Percentiles rank a stretch among this genome's conserved stretches.
Evolutionary conservation across 2,888 invertebrate genomes (phyloP).

Genomic region (Druceiella hillmani): DNA sequence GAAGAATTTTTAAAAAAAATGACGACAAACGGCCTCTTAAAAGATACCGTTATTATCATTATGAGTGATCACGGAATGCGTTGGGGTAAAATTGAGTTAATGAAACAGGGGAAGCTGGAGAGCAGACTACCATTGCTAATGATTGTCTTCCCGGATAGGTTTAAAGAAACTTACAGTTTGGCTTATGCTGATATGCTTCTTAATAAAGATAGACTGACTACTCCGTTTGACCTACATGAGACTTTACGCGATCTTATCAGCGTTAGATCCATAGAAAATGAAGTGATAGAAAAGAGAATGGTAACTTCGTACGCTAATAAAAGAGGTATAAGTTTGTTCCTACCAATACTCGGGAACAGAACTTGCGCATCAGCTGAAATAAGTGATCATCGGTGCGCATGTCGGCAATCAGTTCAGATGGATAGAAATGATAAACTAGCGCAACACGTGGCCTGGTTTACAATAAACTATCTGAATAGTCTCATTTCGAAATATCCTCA

Average conservation of each 20-base stretch:
- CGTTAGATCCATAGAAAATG: slow-evolving; percentile 39
- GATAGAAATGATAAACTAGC: slow-evolving; percentile 49
- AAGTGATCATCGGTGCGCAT: slow-evolving; percentile 84
- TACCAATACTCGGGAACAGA: slow-evolving; percentile 62
- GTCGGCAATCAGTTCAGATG: slow-evolving; percentile 61
- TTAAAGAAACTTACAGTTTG: slow-evolving; percentile 54
- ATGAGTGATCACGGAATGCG: slow-evolving; percentile 90
- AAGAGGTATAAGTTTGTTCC: slow-evolving; percentile 71
- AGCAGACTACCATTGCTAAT: slow-evolving; percentile 81
- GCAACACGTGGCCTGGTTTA: slow-evolving; percentile 51
- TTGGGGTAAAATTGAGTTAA: slow-evolving; percentile 77
- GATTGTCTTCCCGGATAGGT: slow-evolving; percentile 67
- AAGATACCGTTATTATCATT: slow-evolving; percentile 63
- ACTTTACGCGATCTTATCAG: slow-evolving; percentile 67
- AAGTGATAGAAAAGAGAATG: slow-evolving; percentile 35
- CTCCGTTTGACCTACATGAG: slow-evolving; percentile 79
- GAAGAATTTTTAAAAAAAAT: slow-evolving; percentile 52
- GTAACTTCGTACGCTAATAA: slow-evolving; percentile 35
- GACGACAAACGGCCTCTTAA: slow-evolving; percentile 48
- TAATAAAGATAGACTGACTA: slow-evolving; percentile 59
- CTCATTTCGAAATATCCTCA: slow-evolving; percentile 55
- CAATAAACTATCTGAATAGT: slow-evolving; percentile 61
- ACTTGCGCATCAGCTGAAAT: slow-evolving; percentile 76
- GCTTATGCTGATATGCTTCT: slow-evolving; percentile 54
- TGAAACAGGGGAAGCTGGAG: slow-evolving; percentile 82